phyloP scores from a whole-genome alignment of 1,140 invertebrate genomes.

The Steinernema feltiae region DNA sequence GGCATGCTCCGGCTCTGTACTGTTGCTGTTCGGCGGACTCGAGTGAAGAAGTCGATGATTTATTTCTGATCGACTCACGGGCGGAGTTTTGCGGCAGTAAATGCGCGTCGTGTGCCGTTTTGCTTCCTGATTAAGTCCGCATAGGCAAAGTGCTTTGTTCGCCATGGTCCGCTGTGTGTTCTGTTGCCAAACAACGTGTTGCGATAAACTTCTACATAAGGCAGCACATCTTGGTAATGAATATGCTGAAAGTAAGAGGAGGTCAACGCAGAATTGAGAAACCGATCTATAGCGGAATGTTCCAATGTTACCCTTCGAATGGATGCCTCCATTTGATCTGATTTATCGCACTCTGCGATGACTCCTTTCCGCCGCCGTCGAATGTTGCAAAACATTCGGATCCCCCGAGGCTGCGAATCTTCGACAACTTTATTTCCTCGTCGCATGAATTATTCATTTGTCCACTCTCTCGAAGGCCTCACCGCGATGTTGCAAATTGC shows the following conservation, averaged over 20 bases:
- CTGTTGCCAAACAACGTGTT: too few relatives aligned
- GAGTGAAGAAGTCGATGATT: too few relatives aligned
- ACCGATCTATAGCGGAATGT: too few relatives aligned
- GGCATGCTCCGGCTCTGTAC: too few relatives aligned
- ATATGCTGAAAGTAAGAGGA: too few relatives aligned
- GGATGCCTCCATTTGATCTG: not conserved
- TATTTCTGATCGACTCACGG: too few relatives aligned
- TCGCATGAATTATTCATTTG: not conserved
- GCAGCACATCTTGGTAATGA: too few relatives aligned
- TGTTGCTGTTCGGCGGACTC: too few relatives aligned
- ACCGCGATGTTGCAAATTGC: not conserved
- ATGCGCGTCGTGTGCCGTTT: not conserved
- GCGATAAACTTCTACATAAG: too few relatives aligned
- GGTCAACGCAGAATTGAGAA: too few relatives aligned
- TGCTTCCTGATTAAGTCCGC: slow-evolving; percentile 2
- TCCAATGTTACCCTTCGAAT: too few relatives aligned
- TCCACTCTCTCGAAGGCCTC: not conserved
- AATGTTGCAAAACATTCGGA: not conserved
- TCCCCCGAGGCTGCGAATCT: not conserved
- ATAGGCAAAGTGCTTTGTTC: not conserved
- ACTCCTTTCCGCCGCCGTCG: not conserved
- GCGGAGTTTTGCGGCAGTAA: too few relatives aligned
- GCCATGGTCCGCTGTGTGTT: not conserved
- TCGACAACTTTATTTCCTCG: not conserved
- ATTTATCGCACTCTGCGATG: not conserved